phyloP scores from a whole-genome alignment of 30 jellyfish, hydroid and myxozoan genomes.

The Pelagia noctiluca region DNA sequence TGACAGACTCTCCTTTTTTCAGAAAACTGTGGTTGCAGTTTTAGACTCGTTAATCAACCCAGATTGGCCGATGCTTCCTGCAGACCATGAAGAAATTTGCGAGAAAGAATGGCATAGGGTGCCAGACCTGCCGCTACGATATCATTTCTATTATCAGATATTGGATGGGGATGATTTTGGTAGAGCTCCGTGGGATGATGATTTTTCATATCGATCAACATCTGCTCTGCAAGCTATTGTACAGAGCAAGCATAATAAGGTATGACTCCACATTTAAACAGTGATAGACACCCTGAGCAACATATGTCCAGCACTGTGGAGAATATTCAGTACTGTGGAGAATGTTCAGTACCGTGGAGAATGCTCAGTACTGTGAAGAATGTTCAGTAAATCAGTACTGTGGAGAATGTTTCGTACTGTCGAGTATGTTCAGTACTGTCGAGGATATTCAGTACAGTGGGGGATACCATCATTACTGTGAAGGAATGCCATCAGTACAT shows the following conservation, averaged over 20 bases:
- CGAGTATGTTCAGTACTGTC: too few species aligned
- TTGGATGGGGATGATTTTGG: constrained; percentile 92
- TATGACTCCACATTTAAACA: too few species aligned
- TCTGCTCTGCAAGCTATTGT: constrained; percentile 81
- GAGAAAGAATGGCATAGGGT: constrained; percentile 78
- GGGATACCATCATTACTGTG: too few species aligned
- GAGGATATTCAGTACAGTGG: too few species aligned
- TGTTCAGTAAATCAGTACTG: too few species aligned
- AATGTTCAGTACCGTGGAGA: too few species aligned
- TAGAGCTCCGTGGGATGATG: constrained; percentile 52
- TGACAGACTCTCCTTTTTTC: not conserved
- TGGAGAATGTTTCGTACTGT: too few species aligned
- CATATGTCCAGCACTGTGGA: too few species aligned
- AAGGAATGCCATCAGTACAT: too few species aligned
- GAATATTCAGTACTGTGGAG: not conserved
- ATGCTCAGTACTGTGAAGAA: too few species aligned
- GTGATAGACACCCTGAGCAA: too few species aligned
- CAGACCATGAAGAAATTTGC: constrained; percentile 51
- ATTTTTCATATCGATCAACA: constrained; percentile 61
- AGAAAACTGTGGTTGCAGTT: constrained; percentile 90
- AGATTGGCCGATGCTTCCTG: constrained; percentile 94
- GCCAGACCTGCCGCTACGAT: constrained; percentile 88
- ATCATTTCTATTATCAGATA: constrained; percentile 83
- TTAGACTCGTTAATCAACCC: constrained; percentile 89
- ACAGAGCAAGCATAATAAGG: constrained; percentile 69